Evolutionary conservation across 2,888 invertebrate species (phyloP).

Genomic region (Drosophila algonquin): DNA sequence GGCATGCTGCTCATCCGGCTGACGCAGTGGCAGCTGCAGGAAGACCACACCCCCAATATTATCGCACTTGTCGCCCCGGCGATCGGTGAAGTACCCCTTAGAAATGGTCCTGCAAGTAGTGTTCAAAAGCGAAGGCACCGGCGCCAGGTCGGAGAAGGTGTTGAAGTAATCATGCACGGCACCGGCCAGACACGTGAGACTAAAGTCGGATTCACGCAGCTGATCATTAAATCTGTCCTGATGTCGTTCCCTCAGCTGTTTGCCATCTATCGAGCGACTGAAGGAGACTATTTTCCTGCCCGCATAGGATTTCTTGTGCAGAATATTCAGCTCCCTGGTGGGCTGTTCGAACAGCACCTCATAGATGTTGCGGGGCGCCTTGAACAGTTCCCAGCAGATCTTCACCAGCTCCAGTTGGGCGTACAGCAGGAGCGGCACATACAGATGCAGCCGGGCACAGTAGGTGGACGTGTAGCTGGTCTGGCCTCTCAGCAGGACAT

Average conservation of each 20-base stretch:
- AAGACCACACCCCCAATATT: constrained; percentile 83
- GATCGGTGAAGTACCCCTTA: constrained; percentile 82
- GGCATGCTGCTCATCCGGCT: constrained; percentile 71
- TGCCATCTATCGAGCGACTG: constrained; percentile 81
- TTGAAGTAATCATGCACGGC: constrained; percentile 81
- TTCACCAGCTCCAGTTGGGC: constrained; percentile 80
- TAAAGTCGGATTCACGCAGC: constrained; percentile 80
- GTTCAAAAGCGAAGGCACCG: constrained; percentile 77
- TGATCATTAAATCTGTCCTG: constrained; percentile 68
- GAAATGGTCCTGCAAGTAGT: constrained; percentile 82
- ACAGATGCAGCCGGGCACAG: constrained; percentile 76
- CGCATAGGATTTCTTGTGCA: constrained; percentile 82
- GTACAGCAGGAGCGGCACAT: constrained; percentile 79
- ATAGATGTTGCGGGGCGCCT: constrained; percentile 82
- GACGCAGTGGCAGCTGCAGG: constrained; percentile 79
- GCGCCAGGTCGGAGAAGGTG: constrained; percentile 56
- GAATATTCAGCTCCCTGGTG: constrained; percentile 79
- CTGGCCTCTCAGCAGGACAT: constrained; percentile 78
- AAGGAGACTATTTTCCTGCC: constrained; percentile 83
- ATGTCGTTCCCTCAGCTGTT: constrained; percentile 74
- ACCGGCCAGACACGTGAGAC: constrained; percentile 80
- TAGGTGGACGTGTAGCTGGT: constrained; percentile 74
- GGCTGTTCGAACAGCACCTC: constrained; percentile 81
- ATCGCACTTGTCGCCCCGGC: constrained; percentile 72
- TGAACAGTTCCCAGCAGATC: constrained; percentile 80